Base-by-base conservation (phyloP, 2,888 invertebrate genomes). In the Lathronympha strigana region DNA sequence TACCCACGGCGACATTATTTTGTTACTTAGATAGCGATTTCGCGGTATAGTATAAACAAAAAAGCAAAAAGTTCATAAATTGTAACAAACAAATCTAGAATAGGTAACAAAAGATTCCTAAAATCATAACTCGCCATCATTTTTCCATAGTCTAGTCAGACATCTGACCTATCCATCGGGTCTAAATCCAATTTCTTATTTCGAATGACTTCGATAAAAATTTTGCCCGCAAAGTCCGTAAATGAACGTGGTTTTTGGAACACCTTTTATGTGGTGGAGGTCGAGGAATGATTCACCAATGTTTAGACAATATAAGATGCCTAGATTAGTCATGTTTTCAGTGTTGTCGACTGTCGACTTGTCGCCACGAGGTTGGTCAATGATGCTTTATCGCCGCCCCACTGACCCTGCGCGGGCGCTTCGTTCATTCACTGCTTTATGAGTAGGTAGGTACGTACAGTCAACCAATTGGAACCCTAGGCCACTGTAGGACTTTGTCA, bases 311-410 rank as follows among this genome's bases (percentile, higher is more conserved):
- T n/a, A n/a, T 40, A 33, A 40, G 53, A 60, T 58, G 40, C 40
- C 23, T 54, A 15, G 60, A n/a, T 67, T 63, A 60, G 67, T 67
- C 54, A 63, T 67, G 57, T 47, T 63, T 53, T 58, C 51, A 28
- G 55, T 50, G 43, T 54, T 47, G 60, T 60, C 43, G 51, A n/a
- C n/a, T n/a, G n/a, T n/a, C n/a, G n/a, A n/a, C n/a, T 28, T 54
- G 55, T 15, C 36, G 33, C 9, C 54, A 31, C 58, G 49, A 55
- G 54, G 64, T 61, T 63, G 51, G 58, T 49, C 63, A 63, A 63
- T 60, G 62, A 19, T 61, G 45, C 57, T 53, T 71, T 71, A 71
- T 71, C 71, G 55, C 8, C 63, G 71, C 47, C 68, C 71, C 54
- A 71, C 66, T 71, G 69, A 71, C 70, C 69, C 61, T 67, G 54